Evolutionary conservation across 2,113 vertebrate genomes (phyloP), one percentile per base, ranked within the genome.

Genomic region (Helogale parvula): DNA sequence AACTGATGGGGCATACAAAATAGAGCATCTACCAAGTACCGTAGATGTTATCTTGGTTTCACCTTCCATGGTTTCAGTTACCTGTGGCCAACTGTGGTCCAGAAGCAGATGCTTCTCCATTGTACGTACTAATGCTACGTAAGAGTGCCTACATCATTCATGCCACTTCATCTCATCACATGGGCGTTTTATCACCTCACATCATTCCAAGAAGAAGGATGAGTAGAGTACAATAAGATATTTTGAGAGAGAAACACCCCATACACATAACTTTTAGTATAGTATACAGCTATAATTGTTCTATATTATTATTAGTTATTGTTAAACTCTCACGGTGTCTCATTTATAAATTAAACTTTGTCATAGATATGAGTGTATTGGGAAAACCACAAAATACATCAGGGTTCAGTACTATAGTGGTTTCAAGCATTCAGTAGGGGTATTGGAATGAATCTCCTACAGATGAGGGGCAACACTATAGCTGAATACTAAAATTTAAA

Each of bases 401-500:
- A 9, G 76, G 10, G 19, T 79, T 33, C 74, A 33, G 45, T 50
- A 33, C 15, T 50, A 77, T 19, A 8, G 27, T 31, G 17, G 47
- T 79, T 52, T 79, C 0, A 4, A 10, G 45, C 76, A 79, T 79
- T 19, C 76, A 52, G 9, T 76, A 29, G 47, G 76, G 9, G 16
- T 52, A 47, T 79, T n/a, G 47, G 17, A 79, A 52, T 19, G 10
- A 50, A 79, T 79, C 15, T 47, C 76, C 31, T 52, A 52, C 17
- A n/a, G 47, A 33, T 52, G 21, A 79, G 47, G 76, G 31, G 31
- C 3, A 17, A 16, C 13, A 33, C 47, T n/a, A 0, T 79, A 97
- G 21, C 15, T 25, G n/a, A 77, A 83, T 92, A 93, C 90, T 97
- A 90, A 95, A 96, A 97, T 97, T 83, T 96, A 97, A 97, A 63